A percentile compares a stretch with the other conserved stretches of the same genome.
These are phyloP conservation scores for Anarsia innoxiella DNA, from an alignment of 2,888 invertebrate genomes.

Conservation along the genomic window DNA sequence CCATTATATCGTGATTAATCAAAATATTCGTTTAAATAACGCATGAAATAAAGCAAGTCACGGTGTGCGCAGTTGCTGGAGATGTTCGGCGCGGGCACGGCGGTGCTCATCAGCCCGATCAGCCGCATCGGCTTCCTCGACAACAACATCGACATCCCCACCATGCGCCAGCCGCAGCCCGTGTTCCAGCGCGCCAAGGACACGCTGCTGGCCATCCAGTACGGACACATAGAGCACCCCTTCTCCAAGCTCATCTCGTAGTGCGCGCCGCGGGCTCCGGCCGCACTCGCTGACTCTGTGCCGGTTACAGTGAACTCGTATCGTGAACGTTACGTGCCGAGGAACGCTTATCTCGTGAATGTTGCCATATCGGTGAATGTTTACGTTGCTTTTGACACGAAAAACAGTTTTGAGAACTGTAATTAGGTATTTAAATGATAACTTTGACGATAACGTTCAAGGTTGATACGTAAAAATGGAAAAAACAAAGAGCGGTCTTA, in stretches of 20 bases:
- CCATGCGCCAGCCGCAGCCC: constrained; percentile 81
- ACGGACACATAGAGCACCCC: constrained; percentile 87
- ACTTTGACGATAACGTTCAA: constrained; percentile 34
- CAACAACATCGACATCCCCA: constrained; percentile 80
- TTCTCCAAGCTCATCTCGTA: constrained; percentile 79
- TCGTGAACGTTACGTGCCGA: constrained; percentile 20
- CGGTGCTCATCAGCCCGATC: constrained; percentile 95
- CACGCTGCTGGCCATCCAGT: constrained; percentile 91
- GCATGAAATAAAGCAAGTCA: too few species aligned
- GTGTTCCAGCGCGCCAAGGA: constrained; percentile 84
- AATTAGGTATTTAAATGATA: constrained; percentile 36
- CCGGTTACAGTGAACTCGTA: constrained; percentile 25
- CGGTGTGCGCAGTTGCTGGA: constrained; percentile 98
- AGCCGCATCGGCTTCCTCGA: constrained; percentile 88
- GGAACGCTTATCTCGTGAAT: constrained; percentile 15
- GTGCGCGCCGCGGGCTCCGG: constrained; percentile 24
- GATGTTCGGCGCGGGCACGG: constrained; percentile 98
- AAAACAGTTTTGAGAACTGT: constrained; percentile 29
- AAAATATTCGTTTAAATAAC: too few species aligned
- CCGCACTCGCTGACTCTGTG: too few species aligned
- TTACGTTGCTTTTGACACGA: constrained; percentile 31
- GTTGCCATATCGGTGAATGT: constrained; percentile 18
- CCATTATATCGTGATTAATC: too few species aligned
- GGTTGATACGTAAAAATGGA: constrained; percentile 23
- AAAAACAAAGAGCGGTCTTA: too few species aligned